These are phyloP conservation scores for Marisa cornuarietis DNA, from an alignment of 1,140 invertebrate species.

Conservation along the genomic window DNA sequence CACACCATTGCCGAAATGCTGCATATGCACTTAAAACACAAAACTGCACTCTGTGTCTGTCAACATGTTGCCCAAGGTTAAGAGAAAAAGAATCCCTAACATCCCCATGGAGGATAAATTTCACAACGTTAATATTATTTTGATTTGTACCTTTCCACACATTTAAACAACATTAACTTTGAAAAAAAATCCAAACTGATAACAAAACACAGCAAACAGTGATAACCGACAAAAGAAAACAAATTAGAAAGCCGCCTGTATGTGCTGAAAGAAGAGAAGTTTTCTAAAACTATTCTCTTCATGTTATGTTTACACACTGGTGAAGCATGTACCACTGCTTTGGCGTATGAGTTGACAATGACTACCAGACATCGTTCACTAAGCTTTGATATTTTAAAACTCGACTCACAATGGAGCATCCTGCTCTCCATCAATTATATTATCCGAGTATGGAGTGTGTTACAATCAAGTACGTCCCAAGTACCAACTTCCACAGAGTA, in stretches of 20 bases:
- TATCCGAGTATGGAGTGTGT: too few species aligned
- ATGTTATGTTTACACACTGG: neutral
- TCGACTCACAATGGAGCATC: too few species aligned
- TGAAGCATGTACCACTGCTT: neutral
- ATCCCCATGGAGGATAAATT: constrained; percentile 23
- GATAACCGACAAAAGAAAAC: constrained; percentile 12
- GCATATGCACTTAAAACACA: constrained; percentile 24
- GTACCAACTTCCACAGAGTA: too few species aligned
- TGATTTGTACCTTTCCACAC: constrained; percentile 32
- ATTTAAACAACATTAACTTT: constrained; percentile 24
- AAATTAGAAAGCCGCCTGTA: neutral
- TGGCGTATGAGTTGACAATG: too few species aligned
- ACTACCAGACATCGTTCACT: too few species aligned
- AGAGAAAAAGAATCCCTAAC: constrained; percentile 13
- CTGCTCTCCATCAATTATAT: too few species aligned
- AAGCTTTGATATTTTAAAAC: too few species aligned
- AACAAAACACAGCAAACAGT: constrained; percentile 23
- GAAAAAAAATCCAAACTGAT: constrained; percentile 9
- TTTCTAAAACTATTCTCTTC: neutral
- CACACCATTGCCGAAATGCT: constrained; percentile 18
- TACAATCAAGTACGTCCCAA: too few species aligned
- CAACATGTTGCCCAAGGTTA: constrained; percentile 14
- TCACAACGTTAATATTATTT: constrained; percentile 30
- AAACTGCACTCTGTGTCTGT: constrained; percentile 27
- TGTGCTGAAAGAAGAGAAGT: neutral